phyloP scores from a whole-genome alignment of 2,113 vertebrate genomes.

The Pontoporia blainvillei region DNA sequence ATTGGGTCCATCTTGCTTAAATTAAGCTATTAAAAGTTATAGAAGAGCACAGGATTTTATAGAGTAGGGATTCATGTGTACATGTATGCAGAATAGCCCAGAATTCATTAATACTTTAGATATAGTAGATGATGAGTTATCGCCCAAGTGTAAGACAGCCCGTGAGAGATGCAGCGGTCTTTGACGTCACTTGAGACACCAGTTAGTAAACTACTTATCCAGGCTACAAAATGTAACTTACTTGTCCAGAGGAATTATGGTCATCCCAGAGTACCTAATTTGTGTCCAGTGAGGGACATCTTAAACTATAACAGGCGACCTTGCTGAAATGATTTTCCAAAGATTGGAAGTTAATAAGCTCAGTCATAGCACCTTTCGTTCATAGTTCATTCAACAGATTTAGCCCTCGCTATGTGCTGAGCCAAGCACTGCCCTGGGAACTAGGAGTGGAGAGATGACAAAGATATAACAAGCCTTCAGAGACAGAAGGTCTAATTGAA shows the following conservation, averaged over 20 bases:
- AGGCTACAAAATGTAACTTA: not conserved
- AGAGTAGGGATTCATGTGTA: not conserved
- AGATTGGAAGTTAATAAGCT: not conserved
- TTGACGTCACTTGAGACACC: not conserved
- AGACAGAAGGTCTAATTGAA: not conserved
- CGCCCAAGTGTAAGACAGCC: not conserved
- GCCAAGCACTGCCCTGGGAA: not conserved
- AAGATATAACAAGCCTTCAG: not conserved
- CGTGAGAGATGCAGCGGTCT: slow-evolving; percentile 16
- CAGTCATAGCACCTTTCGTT: not conserved
- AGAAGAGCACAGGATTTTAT: not conserved
- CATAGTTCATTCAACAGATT: not conserved
- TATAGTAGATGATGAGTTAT: not conserved
- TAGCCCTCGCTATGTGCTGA: not conserved
- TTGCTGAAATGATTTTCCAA: not conserved
- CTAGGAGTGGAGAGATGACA: not conserved
- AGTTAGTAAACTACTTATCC: slow-evolving; percentile 32
- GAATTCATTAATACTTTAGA: slow-evolving; percentile 50
- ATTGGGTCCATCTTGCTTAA: not conserved
- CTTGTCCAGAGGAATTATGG: not conserved
- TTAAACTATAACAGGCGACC: not conserved
- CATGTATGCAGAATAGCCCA: not conserved
- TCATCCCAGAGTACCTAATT: not conserved
- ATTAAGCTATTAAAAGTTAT: not conserved
- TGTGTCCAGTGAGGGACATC: not conserved